These are phyloP conservation scores for Astreopora myriophthalma DNA, from an alignment of 64 coral and sea anemone species.

Conservation along the genomic window DNA sequence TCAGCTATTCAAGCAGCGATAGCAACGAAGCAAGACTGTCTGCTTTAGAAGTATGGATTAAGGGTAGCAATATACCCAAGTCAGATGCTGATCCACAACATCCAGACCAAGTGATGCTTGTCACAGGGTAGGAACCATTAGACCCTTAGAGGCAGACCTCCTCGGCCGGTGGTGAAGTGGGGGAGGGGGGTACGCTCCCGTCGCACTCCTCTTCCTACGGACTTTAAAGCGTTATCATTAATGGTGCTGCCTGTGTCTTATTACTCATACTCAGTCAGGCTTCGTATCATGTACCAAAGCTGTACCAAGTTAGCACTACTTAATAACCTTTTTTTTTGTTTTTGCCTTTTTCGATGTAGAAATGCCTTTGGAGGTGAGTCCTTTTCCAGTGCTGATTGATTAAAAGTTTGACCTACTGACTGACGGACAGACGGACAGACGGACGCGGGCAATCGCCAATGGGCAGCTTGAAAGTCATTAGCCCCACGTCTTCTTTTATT, in stretches of 20 bases:
- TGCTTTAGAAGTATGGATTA: slow-evolving; percentile 11
- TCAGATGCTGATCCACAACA: slow-evolving; percentile 34
- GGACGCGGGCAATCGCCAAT: too few species aligned
- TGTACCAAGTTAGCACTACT: background rate
- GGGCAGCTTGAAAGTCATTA: too few species aligned
- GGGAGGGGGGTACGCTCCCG: too few species aligned
- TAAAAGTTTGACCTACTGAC: too few species aligned
- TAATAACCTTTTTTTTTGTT: background rate
- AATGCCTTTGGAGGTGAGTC: background rate
- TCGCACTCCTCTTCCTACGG: too few species aligned
- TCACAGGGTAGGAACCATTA: slow-evolving; percentile 17
- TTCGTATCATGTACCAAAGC: background rate
- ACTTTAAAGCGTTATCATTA: too few species aligned
- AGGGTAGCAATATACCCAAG: background rate
- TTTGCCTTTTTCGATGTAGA: background rate
- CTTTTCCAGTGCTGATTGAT: too few species aligned
- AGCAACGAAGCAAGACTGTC: background rate
- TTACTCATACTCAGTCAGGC: too few species aligned
- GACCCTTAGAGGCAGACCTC: background rate
- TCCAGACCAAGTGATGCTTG: slow-evolving; percentile 44
- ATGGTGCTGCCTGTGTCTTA: too few species aligned
- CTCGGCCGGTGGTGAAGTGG: too few species aligned
- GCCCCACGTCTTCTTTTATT: too few species aligned
- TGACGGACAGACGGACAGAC: too few species aligned
- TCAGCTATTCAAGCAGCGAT: slow-evolving; percentile 23